These are phyloP conservation scores for Tetheella fluctuosa DNA, from an alignment of 2,888 invertebrate species.

Conservation along the genomic window DNA sequence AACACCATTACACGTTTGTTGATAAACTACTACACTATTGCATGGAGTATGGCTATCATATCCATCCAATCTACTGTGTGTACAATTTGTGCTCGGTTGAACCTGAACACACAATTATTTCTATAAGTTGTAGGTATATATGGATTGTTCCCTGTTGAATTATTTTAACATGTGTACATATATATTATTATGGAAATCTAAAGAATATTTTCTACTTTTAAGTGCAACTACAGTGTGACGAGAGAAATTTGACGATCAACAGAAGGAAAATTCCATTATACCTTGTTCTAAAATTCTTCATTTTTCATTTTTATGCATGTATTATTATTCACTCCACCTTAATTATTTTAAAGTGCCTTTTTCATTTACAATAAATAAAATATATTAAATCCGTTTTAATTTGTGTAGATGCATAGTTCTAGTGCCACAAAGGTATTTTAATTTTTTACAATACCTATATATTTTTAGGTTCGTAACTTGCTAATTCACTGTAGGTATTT, in stretches of 20 bases:
- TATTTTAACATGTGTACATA: constrained; percentile 70
- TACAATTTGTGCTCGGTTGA: constrained; percentile 23
- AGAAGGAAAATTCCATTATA: constrained; percentile 59
- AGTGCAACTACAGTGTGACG: constrained; percentile 81
- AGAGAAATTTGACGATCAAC: constrained; percentile 71
- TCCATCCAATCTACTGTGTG: constrained; percentile 32
- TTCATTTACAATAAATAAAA: constrained; percentile 57
- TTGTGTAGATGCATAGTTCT: constrained; percentile 53
- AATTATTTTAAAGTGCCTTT: constrained; percentile 73
- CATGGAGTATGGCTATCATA: constrained; percentile 34
- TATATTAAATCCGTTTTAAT: constrained; percentile 56
- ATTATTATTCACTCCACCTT: constrained; percentile 69
- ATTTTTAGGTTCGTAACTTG: constrained; percentile 62
- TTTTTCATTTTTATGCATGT: constrained; percentile 58
- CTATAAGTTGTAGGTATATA: constrained; percentile 49
- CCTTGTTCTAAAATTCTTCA: constrained; percentile 38
- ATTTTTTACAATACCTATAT: constrained; percentile 51
- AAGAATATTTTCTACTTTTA: constrained; percentile 72
- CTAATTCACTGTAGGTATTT: constrained; percentile 59
- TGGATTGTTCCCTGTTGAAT: constrained; percentile 66
- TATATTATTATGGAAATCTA: constrained; percentile 65
- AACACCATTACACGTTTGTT: constrained; percentile 30
- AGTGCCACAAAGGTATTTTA: constrained; percentile 55
- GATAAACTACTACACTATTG: constrained; percentile 24
- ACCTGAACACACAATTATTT: constrained; percentile 44